A percentile compares a stretch with the other conserved stretches of the same genome.
Evolutionary conservation across 2,113 vertebrate genomes (phyloP).

Genomic region (Phodopus roborovskii): DNA sequence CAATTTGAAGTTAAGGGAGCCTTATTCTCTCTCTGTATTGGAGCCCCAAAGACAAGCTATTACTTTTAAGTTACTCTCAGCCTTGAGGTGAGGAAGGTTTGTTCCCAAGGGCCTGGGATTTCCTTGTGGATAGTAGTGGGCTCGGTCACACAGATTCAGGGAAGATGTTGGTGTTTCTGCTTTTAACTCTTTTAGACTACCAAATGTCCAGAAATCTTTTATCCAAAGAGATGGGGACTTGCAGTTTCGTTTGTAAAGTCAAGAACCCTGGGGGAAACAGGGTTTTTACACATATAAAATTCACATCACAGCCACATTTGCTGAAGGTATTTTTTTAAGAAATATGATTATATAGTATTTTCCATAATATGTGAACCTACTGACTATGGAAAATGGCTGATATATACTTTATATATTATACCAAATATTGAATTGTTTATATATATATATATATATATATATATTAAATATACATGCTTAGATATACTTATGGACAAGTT

Average conservation of each 20-base stretch:
- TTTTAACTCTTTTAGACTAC: not conserved
- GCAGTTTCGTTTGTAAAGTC: not conserved
- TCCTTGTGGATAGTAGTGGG: not conserved
- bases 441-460: not conserved
- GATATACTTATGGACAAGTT: not conserved
- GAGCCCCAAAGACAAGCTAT: not conserved
- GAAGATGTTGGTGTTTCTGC: not conserved
- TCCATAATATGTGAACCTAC: not conserved
- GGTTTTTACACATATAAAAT: not conserved
- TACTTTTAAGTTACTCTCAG: not conserved
- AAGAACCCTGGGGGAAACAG: not conserved
- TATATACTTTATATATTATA: not conserved
- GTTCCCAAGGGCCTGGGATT: not conserved
- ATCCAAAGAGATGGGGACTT: not conserved
- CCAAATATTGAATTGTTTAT: not conserved
- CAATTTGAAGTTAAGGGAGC: not conserved
- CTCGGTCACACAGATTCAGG: fast-evolving
- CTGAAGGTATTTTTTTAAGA: not conserved
- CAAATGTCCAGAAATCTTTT: not conserved
- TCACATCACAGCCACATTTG: not conserved
- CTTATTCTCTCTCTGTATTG: not conserved
- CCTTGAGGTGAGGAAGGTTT: not conserved
- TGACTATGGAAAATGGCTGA: not conserved
- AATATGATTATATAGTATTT: not conserved
- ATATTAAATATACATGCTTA: not conserved